phyloP scores from a whole-genome alignment of 2,888 invertebrate genomes.

The Rotaria magnacalcarata region DNA sequence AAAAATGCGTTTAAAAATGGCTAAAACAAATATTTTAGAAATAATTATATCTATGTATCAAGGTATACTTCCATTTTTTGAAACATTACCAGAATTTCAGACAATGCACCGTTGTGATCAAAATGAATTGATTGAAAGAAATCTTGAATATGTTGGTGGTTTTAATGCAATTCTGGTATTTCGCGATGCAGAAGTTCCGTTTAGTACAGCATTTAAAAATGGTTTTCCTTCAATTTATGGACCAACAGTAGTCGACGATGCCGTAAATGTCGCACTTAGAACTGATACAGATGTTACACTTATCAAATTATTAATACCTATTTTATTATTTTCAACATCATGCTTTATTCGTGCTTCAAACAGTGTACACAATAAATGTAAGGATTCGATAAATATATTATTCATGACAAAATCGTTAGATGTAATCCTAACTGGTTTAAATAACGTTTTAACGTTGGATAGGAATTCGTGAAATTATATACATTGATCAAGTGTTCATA shows the following conservation, averaged over 20 bases:
- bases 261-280: not conserved
- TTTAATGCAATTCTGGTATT: not conserved
- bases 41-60: not conserved
- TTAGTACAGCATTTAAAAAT: not conserved
- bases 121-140: not conserved
- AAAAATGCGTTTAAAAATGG: not conserved
- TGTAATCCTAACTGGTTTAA: too few relatives aligned
- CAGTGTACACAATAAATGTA: not conserved
- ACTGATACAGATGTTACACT: not conserved
- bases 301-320: not conserved
- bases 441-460: too few relatives aligned
- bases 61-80: not conserved
- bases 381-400: not conserved
- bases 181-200: not conserved
- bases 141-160: not conserved
- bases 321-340: not conserved
- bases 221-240: conserved; percentile 1
- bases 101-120: not conserved
- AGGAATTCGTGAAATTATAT: too few relatives aligned
- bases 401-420: too few relatives aligned
- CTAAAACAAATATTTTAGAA: not conserved
- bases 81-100: not conserved
- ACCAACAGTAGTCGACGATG: not conserved
- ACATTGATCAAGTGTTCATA: too few relatives aligned
- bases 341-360: not conserved